Base-by-base conservation (phyloP, 2,797 vertebrate species). In the Sebastes iracundus region DNA sequence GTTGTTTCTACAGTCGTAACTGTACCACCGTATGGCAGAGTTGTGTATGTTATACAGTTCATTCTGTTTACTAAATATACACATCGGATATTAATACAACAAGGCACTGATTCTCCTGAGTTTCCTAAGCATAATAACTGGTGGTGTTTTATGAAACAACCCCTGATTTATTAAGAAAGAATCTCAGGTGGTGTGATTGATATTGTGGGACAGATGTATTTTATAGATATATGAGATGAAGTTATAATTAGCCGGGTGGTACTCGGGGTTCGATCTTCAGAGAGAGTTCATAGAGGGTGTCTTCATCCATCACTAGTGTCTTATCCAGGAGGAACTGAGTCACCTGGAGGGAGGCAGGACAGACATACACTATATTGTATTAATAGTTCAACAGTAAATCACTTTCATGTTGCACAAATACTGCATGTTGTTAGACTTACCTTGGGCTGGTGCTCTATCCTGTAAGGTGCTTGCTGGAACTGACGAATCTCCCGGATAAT, bases 401-500 rank as follows among this genome's bases (percentile, higher is more conserved):
- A 3, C 28, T 16, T 33, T 46, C 7, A 38, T 20, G 4, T 2
- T 28, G 8, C 4, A 61, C 1, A 22, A 5, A 32, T 14, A 18
- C 28, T 18, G 61, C 13, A 2, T 55, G 3, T 42, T 0, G 0
- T 8, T 5, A 13, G 7, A 61, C 75, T 56, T 89, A 99, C 98
- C 97, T 97, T 99, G 90, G 96, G 95, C 59, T 99, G 97, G 85
- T 97, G 97, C 75, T 99, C 98, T 80, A 99, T 98, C 92, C 97
- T 96, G 95, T 99, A 99, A 20, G 97, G 97, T 0, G 97, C 96
- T 89, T 99, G 97, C 93, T 99, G 98, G 92, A 99, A 99, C 94
- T 99, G 98, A 23, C 98, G 97, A 64, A 99, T 97, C 94, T 99
- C 98, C 76, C 98, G 95, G 90, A 99, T 98, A 75, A 99, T 99